Conservation (phyloP, 2,888 invertebrate genomes). For the Adineta ricciae region DNA sequence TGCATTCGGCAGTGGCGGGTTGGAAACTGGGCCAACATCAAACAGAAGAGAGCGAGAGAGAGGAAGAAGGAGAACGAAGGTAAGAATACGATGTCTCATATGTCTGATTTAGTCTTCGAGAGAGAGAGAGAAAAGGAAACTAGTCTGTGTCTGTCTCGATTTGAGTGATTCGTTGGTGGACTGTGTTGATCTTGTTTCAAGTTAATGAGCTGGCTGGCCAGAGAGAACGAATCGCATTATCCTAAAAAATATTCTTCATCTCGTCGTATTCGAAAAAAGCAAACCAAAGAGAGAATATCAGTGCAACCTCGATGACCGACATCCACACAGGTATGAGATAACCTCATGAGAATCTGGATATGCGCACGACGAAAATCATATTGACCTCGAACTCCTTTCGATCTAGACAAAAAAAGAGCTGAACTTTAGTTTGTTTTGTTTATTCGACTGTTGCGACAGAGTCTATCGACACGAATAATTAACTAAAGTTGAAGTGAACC, state of each 20-base stretch:
- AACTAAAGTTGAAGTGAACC: not conserved
- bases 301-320: not conserved
- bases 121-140: not conserved
- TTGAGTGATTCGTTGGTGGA: not conserved
- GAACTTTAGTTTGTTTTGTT: not conserved
- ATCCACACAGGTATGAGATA: not conserved
- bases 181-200: not conserved
- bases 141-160: not conserved
- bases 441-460: too few species aligned
- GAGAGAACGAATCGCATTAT: not conserved
- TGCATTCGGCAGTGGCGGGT: not conserved
- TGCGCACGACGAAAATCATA: not conserved
- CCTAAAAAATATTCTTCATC: not conserved
- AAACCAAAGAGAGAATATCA: not conserved
- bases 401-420: not conserved
- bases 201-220: not conserved
- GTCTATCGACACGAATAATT: not conserved
- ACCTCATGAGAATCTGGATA: not conserved
- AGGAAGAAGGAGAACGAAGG: not conserved
- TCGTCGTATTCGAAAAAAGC: not conserved
- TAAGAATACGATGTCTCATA: not conserved
- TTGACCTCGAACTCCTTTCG: not conserved
- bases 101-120: not conserved
- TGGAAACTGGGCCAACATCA: not conserved
- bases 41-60: not conserved